Evolutionary conservation across 2,113 vertebrate species (phyloP).

Genomic region (Dryoscopus gambensis): DNA sequence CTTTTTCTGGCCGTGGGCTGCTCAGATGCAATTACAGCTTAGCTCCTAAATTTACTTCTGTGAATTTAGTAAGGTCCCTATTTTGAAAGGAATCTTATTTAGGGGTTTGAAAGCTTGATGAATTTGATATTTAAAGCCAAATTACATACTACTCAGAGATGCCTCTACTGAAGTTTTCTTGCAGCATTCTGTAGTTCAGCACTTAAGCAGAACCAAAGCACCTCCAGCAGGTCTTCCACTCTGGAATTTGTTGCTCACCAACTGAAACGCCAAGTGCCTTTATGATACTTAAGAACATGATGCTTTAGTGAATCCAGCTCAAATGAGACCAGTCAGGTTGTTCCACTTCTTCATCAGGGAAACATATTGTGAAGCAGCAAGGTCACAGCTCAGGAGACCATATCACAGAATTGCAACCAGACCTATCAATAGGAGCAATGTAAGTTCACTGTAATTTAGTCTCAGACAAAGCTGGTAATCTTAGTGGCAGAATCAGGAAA

Average conservation of each 20-base stretch:
- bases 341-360: background rate
- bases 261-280: background rate
- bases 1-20: background rate
- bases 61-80: background rate
- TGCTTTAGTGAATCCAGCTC: background rate
- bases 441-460: background rate
- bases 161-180: background rate
- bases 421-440: background rate
- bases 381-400: background rate
- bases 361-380: background rate
- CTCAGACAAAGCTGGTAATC: background rate
- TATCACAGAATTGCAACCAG: background rate
- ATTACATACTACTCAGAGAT: background rate
- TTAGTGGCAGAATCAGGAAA: background rate
- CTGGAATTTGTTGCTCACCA: background rate
- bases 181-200: background rate
- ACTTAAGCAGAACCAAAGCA: background rate
- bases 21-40: background rate
- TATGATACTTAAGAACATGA: background rate
- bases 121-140: background rate
- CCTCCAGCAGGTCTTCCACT: background rate
- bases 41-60: background rate
- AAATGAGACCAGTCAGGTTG: background rate
- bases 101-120: background rate
- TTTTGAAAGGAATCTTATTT: background rate